Conservation (phyloP, 2,797 vertebrate species). For the Aselliscus stoliczkanus region DNA sequence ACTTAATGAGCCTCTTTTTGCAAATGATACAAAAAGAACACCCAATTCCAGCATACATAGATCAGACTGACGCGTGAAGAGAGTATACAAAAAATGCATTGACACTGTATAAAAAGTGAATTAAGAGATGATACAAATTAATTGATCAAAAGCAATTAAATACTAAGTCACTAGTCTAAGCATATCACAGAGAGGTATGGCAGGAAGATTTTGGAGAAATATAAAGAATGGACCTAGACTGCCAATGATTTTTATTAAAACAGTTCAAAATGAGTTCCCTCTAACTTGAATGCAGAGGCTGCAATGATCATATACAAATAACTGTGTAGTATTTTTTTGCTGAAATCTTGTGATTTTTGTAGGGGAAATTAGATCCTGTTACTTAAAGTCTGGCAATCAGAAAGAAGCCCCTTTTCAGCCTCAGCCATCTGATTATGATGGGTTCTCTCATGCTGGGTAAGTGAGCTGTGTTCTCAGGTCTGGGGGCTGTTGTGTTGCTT, state of each 20-base stretch:
- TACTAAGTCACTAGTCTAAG: background rate
- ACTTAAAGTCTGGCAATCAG: conserved; percentile 82
- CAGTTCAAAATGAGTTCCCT: background rate
- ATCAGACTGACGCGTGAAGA: background rate
- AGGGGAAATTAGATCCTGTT: conserved; percentile 85
- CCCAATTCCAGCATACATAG: background rate
- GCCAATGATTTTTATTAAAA: background rate
- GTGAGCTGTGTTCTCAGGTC: conserved; percentile 62
- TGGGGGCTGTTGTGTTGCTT: background rate
- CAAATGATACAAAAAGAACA: background rate
- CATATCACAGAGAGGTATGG: background rate
- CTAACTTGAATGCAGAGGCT: background rate
- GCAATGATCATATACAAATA: background rate
- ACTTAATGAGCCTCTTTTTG: background rate
- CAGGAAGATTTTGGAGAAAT: background rate
- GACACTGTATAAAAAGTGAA: background rate
- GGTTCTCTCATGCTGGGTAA: conserved; percentile 79
- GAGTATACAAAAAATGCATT: background rate
- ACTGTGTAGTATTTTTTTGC: background rate
- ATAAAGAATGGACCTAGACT: background rate
- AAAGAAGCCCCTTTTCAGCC: conserved; percentile 78
- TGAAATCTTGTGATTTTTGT: conserved; percentile 43
- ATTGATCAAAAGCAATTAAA: background rate
- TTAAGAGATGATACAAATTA: background rate
- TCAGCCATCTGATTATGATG: conserved; percentile 70